phyloP scores from a whole-genome alignment of 2,888 invertebrate genomes.

The Punctoribates punctum region DNA sequence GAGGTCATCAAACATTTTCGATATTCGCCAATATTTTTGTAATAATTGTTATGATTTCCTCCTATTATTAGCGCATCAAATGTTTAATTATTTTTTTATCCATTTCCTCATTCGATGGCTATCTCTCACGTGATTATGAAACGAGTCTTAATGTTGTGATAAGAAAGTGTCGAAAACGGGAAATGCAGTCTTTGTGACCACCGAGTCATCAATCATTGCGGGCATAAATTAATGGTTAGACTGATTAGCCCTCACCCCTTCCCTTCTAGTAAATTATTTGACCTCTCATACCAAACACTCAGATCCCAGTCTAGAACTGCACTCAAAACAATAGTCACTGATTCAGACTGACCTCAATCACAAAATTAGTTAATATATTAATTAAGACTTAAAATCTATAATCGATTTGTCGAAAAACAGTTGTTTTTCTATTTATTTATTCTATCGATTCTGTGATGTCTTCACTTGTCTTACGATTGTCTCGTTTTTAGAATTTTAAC shows the following conservation, averaged over 20 bases:
- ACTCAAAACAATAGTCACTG: not conserved
- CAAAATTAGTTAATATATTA: not conserved
- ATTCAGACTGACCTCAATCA: not conserved
- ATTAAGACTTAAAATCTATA: not conserved
- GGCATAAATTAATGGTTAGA: not conserved
- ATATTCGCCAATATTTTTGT: slow-evolving; percentile 24
- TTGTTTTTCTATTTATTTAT: not conserved
- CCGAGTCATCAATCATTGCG: not conserved
- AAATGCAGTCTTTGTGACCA: slow-evolving; percentile 8
- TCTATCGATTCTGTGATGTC: slow-evolving; percentile 14
- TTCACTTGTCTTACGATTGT: not conserved
- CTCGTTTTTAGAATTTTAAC: not conserved
- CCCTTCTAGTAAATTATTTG: not conserved
- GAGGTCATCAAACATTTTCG: not conserved
- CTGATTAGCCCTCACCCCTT: not conserved
- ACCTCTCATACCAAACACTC: not conserved
- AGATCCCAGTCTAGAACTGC: not conserved
- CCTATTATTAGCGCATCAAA: slow-evolving; percentile 2
- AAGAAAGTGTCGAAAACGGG: slow-evolving; percentile 7
- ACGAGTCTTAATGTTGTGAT: slow-evolving; percentile 13
- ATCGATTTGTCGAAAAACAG: not conserved
- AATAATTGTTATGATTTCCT: slow-evolving; percentile 17
- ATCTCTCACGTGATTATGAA: slow-evolving; percentile 2
- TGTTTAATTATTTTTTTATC: slow-evolving; percentile 27
- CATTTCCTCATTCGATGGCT: slow-evolving; percentile 6